Evolutionary conservation across 2,888 invertebrate genomes (phyloP).

Genomic region (Watsonalla binaria): DNA sequence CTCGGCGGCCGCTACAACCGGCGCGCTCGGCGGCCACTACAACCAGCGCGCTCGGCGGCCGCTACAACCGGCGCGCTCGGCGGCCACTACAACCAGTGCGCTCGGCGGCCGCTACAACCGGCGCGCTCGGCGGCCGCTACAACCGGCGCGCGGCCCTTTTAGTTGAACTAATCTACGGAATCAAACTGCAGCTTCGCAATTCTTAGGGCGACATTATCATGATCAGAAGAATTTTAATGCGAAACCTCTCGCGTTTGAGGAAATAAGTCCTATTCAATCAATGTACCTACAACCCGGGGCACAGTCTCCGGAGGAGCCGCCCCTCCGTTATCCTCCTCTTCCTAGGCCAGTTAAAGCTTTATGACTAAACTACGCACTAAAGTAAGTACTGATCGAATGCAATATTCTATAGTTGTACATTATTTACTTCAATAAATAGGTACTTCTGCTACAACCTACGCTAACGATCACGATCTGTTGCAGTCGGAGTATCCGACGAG

Average conservation of each 20-base stretch:
- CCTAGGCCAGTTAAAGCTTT: constrained; percentile 44
- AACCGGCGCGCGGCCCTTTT: not conserved
- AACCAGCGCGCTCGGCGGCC: not conserved
- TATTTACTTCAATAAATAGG: constrained; percentile 61
- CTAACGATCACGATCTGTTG: constrained; percentile 31
- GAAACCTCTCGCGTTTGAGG: too few species aligned
- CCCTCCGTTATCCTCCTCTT: not conserved
- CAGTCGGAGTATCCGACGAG: not conserved
- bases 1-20: too few species aligned
- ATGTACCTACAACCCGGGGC: too few species aligned
- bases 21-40: not conserved
- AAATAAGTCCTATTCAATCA: too few species aligned
- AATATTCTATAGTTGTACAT: constrained; percentile 57
- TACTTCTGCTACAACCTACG: constrained; percentile 26
- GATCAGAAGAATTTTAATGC: too few species aligned
- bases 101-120: not conserved
- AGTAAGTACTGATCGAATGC: constrained; percentile 19
- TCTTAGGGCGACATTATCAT: too few species aligned
- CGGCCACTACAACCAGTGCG: too few species aligned
- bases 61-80: not conserved
- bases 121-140: not conserved
- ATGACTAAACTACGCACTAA: constrained; percentile 25
- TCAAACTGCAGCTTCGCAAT: too few species aligned
- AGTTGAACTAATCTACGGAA: too few species aligned
- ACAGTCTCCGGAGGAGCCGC: not conserved